phyloP scores from a whole-genome alignment of 2,888 invertebrate species.

The Hydropsyche betteni region DNA sequence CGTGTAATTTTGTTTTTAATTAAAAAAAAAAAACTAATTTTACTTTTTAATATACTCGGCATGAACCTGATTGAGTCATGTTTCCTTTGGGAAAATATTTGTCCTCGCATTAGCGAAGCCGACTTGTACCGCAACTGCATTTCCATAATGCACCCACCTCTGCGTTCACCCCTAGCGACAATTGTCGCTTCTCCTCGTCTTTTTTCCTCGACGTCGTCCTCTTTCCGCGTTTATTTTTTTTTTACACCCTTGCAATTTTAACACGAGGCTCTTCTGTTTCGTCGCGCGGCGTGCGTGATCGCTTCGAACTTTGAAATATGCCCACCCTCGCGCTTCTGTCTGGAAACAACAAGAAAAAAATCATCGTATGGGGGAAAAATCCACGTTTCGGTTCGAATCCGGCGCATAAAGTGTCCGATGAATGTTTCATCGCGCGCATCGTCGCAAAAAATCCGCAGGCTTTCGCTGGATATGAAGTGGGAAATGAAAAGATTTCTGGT shows the following conservation, averaged over 20 bases:
- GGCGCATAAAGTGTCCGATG: slow-evolving; percentile 21
- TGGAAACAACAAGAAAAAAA: not conserved
- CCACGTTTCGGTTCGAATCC: slow-evolving; percentile 20
- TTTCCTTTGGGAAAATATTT: not conserved
- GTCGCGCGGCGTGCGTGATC: slow-evolving; percentile 22
- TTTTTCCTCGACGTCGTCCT: slow-evolving; percentile 20
- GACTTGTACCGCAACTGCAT: slow-evolving; percentile 33
- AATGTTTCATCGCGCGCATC: slow-evolving; percentile 14
- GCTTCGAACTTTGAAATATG: slow-evolving; percentile 34
- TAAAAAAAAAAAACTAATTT: too few species aligned
- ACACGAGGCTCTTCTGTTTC: not conserved
- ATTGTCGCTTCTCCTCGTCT: slow-evolving; percentile 28
- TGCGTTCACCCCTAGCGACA: slow-evolving; percentile 30
- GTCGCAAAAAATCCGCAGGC: slow-evolving; percentile 10
- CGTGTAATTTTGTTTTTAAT: too few species aligned
- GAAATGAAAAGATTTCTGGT: slow-evolving; percentile 28
- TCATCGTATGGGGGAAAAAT: not conserved
- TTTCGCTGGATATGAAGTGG: slow-evolving; percentile 8
- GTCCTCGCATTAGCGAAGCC: slow-evolving; percentile 2
- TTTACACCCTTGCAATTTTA: slow-evolving; percentile 6
- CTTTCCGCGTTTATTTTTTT: not conserved
- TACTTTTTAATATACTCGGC: too few species aligned
- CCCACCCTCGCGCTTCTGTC: not conserved
- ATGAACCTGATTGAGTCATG: too few species aligned
- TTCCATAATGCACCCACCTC: slow-evolving; percentile 20